phyloP scores from a whole-genome alignment of 2,888 invertebrate genomes.

The Acrobasis repandana region DNA sequence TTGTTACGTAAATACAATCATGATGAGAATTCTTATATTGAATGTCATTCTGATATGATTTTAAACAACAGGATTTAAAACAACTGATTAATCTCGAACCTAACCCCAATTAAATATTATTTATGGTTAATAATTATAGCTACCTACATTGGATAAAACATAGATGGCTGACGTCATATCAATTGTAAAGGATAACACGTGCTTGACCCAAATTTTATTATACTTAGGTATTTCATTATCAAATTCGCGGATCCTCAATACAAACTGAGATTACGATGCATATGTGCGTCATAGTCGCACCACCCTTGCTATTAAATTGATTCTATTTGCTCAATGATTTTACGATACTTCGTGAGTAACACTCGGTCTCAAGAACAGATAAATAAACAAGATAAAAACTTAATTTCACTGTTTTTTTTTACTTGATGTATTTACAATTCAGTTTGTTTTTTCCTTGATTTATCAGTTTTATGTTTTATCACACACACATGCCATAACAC shows the following conservation, averaged over 20 bases:
- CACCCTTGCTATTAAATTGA: neutral
- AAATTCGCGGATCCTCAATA: neutral
- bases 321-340: neutral
- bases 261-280: neutral
- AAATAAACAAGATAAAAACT: too few species aligned
- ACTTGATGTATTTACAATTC: too few species aligned
- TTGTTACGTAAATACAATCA: neutral
- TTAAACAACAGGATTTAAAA: conserved; percentile 7
- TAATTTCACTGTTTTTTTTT: too few species aligned
- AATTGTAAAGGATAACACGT: conserved; percentile 22
- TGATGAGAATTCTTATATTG: neutral
- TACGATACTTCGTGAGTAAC: too few species aligned
- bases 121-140: conserved; percentile 9
- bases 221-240: neutral
- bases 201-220: conserved; percentile 19
- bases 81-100: neutral
- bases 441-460: too few species aligned
- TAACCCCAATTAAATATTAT: conserved; percentile 10
- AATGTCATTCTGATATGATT: neutral
- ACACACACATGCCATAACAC: too few species aligned
- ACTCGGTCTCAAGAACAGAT: too few species aligned
- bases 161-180: conserved; percentile 20
- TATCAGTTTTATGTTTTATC: too few species aligned
- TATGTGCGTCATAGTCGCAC: neutral
- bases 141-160: conserved; percentile 19